Evolutionary conservation across 2,113 vertebrate genomes (phyloP), one percentile per base, ranked within the genome.

Genomic region (Calyptommatus sinebrachiatus): DNA sequence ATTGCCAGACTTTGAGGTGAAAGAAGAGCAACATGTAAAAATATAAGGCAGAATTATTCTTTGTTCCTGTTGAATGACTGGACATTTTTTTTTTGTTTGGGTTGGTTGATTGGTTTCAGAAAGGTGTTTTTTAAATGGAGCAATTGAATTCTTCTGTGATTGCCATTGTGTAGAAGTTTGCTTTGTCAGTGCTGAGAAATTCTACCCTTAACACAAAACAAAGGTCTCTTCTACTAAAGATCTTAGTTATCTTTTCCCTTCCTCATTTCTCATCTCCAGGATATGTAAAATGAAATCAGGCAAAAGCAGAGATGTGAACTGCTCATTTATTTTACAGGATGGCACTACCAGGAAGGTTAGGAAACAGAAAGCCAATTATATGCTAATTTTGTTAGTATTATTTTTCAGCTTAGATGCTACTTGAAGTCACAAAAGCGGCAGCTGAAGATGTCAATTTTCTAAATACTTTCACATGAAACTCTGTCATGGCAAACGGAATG

Each of bases 381-480:
- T 90, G 92, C 91, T 93, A 91, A 95, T 94, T 95, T 75, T 94
- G 81, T 86, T 89, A 90, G 86, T 92, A 91, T 93, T 95, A 87
- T 95, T 94, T 94, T 94, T 29, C 88, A 94, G 89, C 94, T 95
- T 95, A 94, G 92, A 94, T 91, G 91, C 89, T 89, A 95, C 88
- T 95, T 94, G 92, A 88, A 90, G 89, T 94, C 93, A 93, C 91
- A 93, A 94, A 94, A 92, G 87, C 80, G 76, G 79, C 90, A 87
- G 89, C 90, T 92, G 87, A 93, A 91, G 82, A 89, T 94, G 92
- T 94, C 94, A 93, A 84, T 88, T 93, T 91, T 91, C 87, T 90
- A 83, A 94, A 91, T 83, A 86, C 87, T 93, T 95, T 94, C 91
- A 92, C 91, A 93, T 92, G 92, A 95, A 93, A 83, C 82, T 85